phyloP scores from a whole-genome alignment of 1,140 invertebrate species.

The Nymphalis io region DNA sequence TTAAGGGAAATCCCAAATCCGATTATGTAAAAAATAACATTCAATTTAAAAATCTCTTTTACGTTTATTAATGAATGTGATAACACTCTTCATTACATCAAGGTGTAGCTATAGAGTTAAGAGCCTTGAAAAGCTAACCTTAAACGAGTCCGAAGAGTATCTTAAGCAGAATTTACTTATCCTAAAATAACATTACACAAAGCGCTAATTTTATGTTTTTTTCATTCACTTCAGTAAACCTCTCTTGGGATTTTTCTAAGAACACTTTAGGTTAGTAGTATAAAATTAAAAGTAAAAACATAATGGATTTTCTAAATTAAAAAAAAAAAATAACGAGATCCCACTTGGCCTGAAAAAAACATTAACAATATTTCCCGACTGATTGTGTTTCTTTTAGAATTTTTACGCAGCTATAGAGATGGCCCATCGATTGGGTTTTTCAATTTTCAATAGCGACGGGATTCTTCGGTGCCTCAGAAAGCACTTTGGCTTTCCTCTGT shows the following conservation, averaged over 20 bases:
- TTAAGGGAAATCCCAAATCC: no score
- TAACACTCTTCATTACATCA: no score
- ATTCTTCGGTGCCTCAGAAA: no score
- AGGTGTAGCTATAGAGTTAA: constrained; percentile 31
- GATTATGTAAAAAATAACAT: no score
- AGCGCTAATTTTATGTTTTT: background rate
- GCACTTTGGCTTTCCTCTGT: no score
- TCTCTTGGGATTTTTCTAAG: background rate
- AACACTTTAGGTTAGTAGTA: background rate
- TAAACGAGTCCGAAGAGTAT: background rate
- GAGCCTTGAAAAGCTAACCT: background rate
- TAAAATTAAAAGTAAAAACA: background rate
- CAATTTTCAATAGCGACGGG: no score
- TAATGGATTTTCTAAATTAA: background rate
- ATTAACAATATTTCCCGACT: background rate
- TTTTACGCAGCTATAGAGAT: background rate
- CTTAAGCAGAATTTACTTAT: background rate
- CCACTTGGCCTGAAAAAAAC: background rate
- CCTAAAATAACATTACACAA: constrained; percentile 1
- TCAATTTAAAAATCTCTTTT: no score
- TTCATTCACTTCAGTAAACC: background rate
- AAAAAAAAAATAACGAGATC: background rate
- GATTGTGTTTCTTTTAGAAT: background rate
- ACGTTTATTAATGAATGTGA: no score
- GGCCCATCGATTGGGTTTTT: no score